These are phyloP conservation scores for Bucco capensis DNA, from an alignment of 2,113 vertebrate species.

Conservation along the genomic window DNA sequence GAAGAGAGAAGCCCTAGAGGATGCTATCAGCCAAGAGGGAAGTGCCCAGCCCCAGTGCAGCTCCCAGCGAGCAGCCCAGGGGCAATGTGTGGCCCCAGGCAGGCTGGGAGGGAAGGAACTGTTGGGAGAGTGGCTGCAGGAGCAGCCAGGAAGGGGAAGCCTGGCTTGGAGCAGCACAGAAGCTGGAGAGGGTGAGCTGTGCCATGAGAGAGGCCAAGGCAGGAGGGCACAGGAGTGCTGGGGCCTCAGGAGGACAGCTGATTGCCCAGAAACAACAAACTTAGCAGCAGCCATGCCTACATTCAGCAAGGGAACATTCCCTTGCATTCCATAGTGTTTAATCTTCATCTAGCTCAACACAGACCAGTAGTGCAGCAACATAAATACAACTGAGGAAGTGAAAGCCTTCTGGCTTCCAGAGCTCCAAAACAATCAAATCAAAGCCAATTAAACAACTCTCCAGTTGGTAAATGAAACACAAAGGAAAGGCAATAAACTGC, in stretches of 20 bases:
- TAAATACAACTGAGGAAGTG: slow-evolving; percentile 62
- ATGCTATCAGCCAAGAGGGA: background rate
- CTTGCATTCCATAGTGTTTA: slow-evolving; percentile 71
- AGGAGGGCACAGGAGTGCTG: background rate
- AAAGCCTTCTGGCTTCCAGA: slow-evolving; percentile 41
- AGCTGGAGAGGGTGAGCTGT: background rate
- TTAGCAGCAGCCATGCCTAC: slow-evolving; percentile 3
- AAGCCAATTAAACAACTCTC: slow-evolving; percentile 29
- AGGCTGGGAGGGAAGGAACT: background rate
- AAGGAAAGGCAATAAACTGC: slow-evolving; percentile 49
- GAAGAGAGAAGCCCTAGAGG: rapidly evolving
- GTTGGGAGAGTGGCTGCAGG: rapidly evolving
- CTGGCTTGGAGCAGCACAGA: background rate
- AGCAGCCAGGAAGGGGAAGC: background rate
- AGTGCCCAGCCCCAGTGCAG: rapidly evolving
- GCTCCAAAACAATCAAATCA: background rate
- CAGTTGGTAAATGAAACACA: slow-evolving; percentile 59
- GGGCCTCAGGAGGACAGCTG: background rate
- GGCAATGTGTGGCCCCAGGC: background rate
- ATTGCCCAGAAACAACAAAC: background rate
- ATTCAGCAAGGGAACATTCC: background rate
- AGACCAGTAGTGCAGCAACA: slow-evolving; percentile 71
- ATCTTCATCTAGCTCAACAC: slow-evolving; percentile 68
- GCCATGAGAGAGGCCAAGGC: background rate
- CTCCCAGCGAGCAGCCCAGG: no score